Evolutionary conservation across 2,113 vertebrate species (phyloP), one percentile per base, ranked within the genome.

Genomic region (Boleophthalmus pectinirostris): DNA sequence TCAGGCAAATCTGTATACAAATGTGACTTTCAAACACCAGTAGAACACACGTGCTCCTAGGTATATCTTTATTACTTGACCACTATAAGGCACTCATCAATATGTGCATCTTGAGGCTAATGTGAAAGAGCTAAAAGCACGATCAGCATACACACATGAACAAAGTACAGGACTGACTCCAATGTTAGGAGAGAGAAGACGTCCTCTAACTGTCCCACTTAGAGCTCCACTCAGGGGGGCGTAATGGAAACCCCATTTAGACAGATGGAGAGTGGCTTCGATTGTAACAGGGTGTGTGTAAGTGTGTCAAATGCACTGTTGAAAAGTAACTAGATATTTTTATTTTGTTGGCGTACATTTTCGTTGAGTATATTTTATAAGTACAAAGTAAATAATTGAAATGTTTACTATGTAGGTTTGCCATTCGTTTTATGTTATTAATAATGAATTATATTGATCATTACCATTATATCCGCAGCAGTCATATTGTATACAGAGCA

Each of bases 201-300:
- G 87, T 88, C 85, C 85, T 90, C 79, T 83, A 88, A 88, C 77
- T 90, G 89, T 89, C 86, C 88, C 87, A 90, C 83, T 92, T 90
- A 86, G 66, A 80, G 85, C 82, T 70, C 85, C 66, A 77, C 85
- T 87, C 88, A 73, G 45, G 88, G 79, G 87, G 85, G 82, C 87
- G 86, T 87, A 85, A 91, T 35, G 35, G 54, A 82, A 87, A 82
- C 82, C 86, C 81, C 76, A 69, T 71, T 70, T 72, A 81, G 81
- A 81, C 66, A 85, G 80, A 77, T 73, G 63, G 70, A 74, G 68
- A 35, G 53, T 66, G 72, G 20, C 43, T 72, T 60, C 68, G n/a
- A 61, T 65, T 54, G 70, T 70, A 79, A 72, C 57, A 72, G 69
- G n/a, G 70, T 67, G 75, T 82, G 56, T 58, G 15, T 66, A 73